Base-by-base conservation (phyloP, 2,888 invertebrate genomes). In the Crepidodera aurea region DNA sequence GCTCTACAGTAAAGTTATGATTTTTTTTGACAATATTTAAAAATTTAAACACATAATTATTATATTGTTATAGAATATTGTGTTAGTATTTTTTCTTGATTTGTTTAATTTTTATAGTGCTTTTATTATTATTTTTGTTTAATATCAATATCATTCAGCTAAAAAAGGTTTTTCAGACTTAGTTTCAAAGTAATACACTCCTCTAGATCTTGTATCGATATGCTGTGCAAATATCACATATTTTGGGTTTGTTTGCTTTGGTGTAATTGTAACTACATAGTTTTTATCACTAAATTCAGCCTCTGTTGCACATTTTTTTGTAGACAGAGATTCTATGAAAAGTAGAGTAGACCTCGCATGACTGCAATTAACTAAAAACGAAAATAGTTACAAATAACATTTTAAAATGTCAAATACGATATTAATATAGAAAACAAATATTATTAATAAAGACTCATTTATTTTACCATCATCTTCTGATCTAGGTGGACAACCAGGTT, bases 401-500 rank as follows among this genome's bases (percentile, higher is more conserved):
- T 8, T 6, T 5, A 4, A 39, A 12, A 48, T n/a, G n/a, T n/a
- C n/a, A n/a, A n/a, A n/a, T n/a, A n/a, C n/a, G n/a, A n/a, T n/a
- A n/a, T n/a, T n/a, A n/a, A n/a, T n/a, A n/a, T n/a, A n/a, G n/a
- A n/a, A n/a, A n/a, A n/a, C n/a, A n/a, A n/a, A n/a, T n/a, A n/a
- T n/a, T n/a, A n/a, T n/a, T n/a, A 4, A 44, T 10, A 5, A 37
- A 10, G 19, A 13, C 5, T n/a, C 2, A 34, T 51, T 37, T 7
- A 7, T 3, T 4, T 12, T 37, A 2, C n/a, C 27, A 77, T 75
- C 73, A 61, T 74, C 71, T 16, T 54, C 55, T 51, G 67, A 39
- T 10, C 65, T 54, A 7, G 65, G 7, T 32, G 72, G 71, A 75
- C 90, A 90, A 0, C 90, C 90, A 0, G 90, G 90, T 73, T 92